phyloP scores from a whole-genome alignment of 2,888 invertebrate species.

The Spisula subtruncata region DNA sequence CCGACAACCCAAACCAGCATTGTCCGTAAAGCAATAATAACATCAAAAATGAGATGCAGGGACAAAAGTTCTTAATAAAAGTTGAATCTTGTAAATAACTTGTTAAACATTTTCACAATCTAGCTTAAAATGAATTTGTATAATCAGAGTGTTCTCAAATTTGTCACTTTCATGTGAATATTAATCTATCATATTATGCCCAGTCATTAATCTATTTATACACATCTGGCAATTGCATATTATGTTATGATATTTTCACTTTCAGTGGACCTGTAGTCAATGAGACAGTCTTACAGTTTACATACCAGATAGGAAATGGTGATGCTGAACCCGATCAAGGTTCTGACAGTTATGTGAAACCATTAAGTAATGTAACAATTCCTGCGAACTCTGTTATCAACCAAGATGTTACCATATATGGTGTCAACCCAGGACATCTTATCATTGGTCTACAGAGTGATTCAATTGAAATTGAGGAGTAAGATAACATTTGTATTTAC shows the following conservation, averaged over 20 bases:
- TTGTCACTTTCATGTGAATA: too few relatives aligned
- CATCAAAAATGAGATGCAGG: too few relatives aligned
- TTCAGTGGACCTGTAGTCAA: constrained; percentile 71
- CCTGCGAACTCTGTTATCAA: constrained; percentile 64
- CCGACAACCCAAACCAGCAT: too few relatives aligned
- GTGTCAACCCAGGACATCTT: constrained; percentile 80
- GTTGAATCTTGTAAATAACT: too few relatives aligned
- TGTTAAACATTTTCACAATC: too few relatives aligned
- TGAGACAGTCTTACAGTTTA: constrained; percentile 75
- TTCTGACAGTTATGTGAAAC: constrained; percentile 68
- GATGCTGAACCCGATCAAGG: constrained; percentile 61
- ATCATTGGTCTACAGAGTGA: constrained; percentile 78
- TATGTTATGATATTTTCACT: constrained; percentile 36
- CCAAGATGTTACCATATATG: constrained; percentile 72
- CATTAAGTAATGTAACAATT: constrained; percentile 75
- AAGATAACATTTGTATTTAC: constrained; percentile 31
- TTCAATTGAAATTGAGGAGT: constrained; percentile 77
- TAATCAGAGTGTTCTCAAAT: too few relatives aligned
- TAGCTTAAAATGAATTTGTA: too few relatives aligned
- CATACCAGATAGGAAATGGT: constrained; percentile 79
- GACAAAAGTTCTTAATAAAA: too few relatives aligned
- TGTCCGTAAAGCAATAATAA: too few relatives aligned
- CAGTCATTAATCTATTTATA: too few relatives aligned
- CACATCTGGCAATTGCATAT: background rate
- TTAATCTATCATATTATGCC: too few relatives aligned